Evolutionary conservation across 2,797 vertebrate genomes (phyloP), one percentile per base, ranked within the genome.

Genomic region (Hylomyscus alleni): DNA sequence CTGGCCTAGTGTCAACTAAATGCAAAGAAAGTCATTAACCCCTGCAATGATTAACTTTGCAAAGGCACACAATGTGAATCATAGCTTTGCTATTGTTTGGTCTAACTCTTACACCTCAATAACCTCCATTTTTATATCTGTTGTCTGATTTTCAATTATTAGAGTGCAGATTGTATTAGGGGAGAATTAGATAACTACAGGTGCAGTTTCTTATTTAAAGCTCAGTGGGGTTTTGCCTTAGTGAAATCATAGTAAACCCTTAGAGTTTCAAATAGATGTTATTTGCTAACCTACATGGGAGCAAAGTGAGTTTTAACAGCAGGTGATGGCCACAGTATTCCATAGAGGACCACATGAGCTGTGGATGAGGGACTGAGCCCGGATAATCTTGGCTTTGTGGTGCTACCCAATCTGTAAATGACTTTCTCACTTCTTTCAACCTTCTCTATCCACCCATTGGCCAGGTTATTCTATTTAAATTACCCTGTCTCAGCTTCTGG

Each of bases 381-480:
- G 88, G 76, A 96, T 97, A 97, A 93, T 95, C 95, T 94, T 76
- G 11, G 90, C 31, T 97, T 98, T 98, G 96, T 96, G 84, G 83
- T 94, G 84, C 31, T 82, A 56, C 75, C 92, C 78, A 89, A 81
- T 96, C 82, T 95, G 82, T 47, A 90, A 97, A 96, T 93, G 50
- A 87, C 62, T 96, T 91, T 34, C 84, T 89, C 54, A 94, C 19
- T 96, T 78, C 56, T 50, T 52, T 62, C 95, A 96, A 37, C 31
- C 37, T 47, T 69, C 85, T 91, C 91, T 52, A 89, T 89, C 54
- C 95, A 97, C 86, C 44, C 91, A 97, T 40, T 97, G 96, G 94
- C 83, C 95, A 96, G 93, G 10, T 94, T 95, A 93, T 98, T 98
- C 91, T 96, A 95, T 97, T 97, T 96, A 97, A 98, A 98, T 97